These are phyloP conservation scores for Belgica antarctica DNA, from an alignment of 2,888 invertebrate genomes.

Conservation along the genomic window DNA sequence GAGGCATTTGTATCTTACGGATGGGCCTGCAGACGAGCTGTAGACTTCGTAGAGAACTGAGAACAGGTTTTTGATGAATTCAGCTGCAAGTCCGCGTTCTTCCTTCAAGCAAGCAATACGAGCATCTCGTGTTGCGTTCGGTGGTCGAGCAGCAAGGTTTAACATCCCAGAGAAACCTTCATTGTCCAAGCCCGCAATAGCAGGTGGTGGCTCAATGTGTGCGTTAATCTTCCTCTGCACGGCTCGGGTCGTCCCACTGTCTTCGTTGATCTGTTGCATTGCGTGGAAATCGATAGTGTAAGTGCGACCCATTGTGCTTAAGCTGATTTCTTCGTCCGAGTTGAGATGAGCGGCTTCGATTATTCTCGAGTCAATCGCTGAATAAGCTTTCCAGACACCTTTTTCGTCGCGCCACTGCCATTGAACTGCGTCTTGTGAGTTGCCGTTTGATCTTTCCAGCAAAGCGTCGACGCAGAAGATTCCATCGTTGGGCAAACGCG, in stretches of 20 bases:
- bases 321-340: conserved; percentile 92
- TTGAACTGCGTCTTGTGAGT: conserved; percentile 73
- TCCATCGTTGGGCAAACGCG: conserved; percentile 90
- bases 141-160: conserved; percentile 45
- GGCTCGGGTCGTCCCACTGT: conserved; percentile 89
- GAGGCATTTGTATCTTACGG: conserved; percentile 94
- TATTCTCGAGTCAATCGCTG: conserved; percentile 87
- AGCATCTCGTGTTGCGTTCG: conserved; percentile 57
- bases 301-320: conserved; percentile 87
- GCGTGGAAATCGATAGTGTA: conserved; percentile 95
- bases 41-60: conserved; percentile 97
- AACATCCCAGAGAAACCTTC: conserved; percentile 44
- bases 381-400: conserved; percentile 90
- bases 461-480: conserved; percentile 91
- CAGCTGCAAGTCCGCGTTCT: conserved; percentile 68
- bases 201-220: conserved; percentile 36
- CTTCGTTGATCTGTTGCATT: conserved; percentile 98
- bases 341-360: conserved; percentile 92
- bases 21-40: conserved; percentile 95
- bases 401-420: conserved; percentile 99
- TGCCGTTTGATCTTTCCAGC: conserved; percentile 70
- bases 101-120: conserved; percentile 68
- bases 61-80: conserved; percentile 77
- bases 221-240: conserved; percentile 72
- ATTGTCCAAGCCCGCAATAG: conserved; percentile 32